A percentile compares a stretch with the other conserved stretches of the same genome.
Conservation (phyloP, 2,888 invertebrate species). For the Pristionchus arcanus region DNA sequence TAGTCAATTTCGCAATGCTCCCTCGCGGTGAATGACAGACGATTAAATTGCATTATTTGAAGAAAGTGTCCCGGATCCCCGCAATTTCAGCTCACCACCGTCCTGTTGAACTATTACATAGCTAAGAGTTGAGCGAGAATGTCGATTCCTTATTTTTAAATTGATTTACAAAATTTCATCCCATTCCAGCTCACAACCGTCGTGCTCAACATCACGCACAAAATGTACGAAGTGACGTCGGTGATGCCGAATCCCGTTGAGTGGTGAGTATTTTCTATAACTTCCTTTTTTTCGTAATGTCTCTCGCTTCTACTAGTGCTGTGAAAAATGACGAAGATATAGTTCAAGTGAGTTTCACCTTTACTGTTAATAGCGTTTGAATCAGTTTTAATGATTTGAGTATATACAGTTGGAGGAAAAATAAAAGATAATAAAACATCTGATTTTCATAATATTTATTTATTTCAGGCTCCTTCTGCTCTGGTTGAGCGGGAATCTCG, state of each 20-base stretch:
- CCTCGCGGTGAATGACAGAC: no score
- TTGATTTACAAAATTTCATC: not conserved
- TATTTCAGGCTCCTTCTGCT: conserved; percentile 70
- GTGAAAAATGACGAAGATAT: not conserved
- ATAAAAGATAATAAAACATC: not conserved
- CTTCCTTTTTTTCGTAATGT: not conserved
- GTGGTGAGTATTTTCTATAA: conserved; percentile 33
- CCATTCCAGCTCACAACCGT: conserved; percentile 83
- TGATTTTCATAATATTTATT: conserved; percentile 53
- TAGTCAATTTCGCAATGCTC: no score
- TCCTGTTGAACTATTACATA: conserved; percentile 77
- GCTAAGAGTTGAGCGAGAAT: no score
- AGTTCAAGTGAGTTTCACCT: no score
- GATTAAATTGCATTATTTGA: no score
- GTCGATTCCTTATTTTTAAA: no score
- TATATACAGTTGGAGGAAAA: not conserved
- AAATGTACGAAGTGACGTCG: conserved; percentile 75
- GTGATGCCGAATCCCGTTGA: conserved; percentile 77
- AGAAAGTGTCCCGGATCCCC: no score
- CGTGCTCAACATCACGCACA: conserved; percentile 77
- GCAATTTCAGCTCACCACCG: conserved; percentile 83
- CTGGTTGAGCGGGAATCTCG: conserved; percentile 82
- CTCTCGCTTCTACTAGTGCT: not conserved
- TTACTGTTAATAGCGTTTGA: no score
- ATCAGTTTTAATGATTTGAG: no score